Evolutionary conservation across 2,888 invertebrate species (phyloP).

Genomic region (Scaptomyza reducta): DNA sequence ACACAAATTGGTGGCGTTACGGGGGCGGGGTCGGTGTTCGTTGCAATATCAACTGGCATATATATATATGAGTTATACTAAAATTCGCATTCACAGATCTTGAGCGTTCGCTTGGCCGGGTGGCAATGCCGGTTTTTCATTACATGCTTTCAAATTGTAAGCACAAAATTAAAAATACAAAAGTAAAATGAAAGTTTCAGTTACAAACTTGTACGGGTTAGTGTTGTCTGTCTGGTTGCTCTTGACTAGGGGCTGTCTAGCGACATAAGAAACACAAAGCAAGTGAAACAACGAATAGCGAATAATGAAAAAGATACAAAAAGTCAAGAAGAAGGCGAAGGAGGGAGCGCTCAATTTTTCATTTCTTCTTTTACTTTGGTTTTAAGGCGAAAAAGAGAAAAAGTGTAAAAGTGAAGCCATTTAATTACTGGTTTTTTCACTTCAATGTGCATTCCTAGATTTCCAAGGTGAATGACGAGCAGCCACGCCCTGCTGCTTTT

Average conservation of each 20-base stretch:
- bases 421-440: conserved; percentile 76
- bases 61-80: neutral
- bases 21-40: neutral
- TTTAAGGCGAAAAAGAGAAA: conserved; percentile 25
- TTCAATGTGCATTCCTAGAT: conserved; percentile 53
- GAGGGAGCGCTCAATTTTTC: conserved; percentile 17
- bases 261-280: conserved; percentile 33
- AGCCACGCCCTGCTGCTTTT: conserved; percentile 19
- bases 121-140: conserved; percentile 42
- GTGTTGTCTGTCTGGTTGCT: conserved; percentile 16
- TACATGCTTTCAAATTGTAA: conserved; percentile 18
- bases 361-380: neutral
- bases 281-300: conserved; percentile 2
- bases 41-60: conserved; percentile 30
- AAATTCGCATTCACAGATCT: conserved; percentile 30
- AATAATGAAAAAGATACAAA: conserved; percentile 25
- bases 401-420: conserved; percentile 58
- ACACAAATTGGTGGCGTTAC: conserved; percentile 2
- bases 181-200: conserved; percentile 72
- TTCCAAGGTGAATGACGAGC: conserved; percentile 72
- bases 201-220: conserved; percentile 62
- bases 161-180: conserved; percentile 13
- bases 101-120: conserved; percentile 1
- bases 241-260: conserved; percentile 18
- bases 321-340: conserved; percentile 20